Evolutionary conservation across 2,888 invertebrate species (phyloP).

Genomic region (Dicyrtoma fusca): DNA sequence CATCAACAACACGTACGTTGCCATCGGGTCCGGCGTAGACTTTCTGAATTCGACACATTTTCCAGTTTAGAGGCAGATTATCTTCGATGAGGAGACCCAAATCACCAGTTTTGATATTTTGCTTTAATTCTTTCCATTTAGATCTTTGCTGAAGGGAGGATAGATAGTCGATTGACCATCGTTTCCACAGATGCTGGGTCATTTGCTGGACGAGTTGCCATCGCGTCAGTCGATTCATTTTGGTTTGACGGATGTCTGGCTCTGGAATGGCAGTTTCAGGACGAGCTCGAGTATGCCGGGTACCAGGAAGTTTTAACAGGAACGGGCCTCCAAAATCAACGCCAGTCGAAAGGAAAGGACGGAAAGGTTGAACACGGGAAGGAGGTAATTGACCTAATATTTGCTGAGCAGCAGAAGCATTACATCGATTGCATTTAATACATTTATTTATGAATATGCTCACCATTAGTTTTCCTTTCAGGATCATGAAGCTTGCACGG

Average conservation of each 20-base stretch:
- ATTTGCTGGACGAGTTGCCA: slow-evolving; percentile 57
- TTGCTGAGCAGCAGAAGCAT: slow-evolving; percentile 49
- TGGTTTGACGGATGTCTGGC: slow-evolving; percentile 45
- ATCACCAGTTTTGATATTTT: slow-evolving; percentile 52
- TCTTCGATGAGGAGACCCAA: slow-evolving; percentile 58
- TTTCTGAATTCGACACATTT: slow-evolving; percentile 52
- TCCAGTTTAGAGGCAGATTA: slow-evolving; percentile 56
- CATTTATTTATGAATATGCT: slow-evolving; percentile 55
- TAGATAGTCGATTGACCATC: slow-evolving; percentile 56
- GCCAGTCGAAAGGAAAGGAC: slow-evolving; percentile 57
- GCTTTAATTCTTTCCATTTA: slow-evolving; percentile 51
- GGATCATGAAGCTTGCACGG: slow-evolving; percentile 57
- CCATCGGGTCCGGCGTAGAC: slow-evolving; percentile 43
- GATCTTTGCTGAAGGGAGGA: slow-evolving; percentile 55
- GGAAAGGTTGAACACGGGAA: slow-evolving; percentile 54
- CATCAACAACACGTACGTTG: not conserved
- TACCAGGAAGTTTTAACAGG: slow-evolving; percentile 50
- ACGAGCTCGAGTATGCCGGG: too few relatives aligned
- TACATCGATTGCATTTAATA: slow-evolving; percentile 55
- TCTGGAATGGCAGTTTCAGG: slow-evolving; percentile 54
- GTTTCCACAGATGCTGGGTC: slow-evolving; percentile 52
- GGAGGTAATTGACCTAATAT: slow-evolving; percentile 59
- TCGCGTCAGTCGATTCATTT: slow-evolving; percentile 47
- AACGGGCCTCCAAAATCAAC: slow-evolving; percentile 59
- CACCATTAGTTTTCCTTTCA: slow-evolving; percentile 51